Conservation (phyloP, 2,888 invertebrate species). For the Pterostichus niger region DNA sequence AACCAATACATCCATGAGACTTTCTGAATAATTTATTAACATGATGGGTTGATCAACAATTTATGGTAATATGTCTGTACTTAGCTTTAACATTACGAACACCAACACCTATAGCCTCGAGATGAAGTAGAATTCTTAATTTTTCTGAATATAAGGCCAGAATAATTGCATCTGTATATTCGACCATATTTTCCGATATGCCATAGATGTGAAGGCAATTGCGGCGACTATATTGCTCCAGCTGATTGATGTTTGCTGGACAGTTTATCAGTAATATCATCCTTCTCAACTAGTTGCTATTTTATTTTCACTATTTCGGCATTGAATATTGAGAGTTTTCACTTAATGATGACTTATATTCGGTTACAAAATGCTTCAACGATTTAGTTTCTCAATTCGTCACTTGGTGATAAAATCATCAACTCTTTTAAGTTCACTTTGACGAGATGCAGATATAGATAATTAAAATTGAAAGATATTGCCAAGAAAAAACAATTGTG, state of each 20-base stretch:
- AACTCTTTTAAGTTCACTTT: too few relatives aligned
- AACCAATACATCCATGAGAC: constrained; percentile 47
- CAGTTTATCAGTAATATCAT: not conserved
- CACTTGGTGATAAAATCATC: too few relatives aligned
- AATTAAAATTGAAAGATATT: too few relatives aligned
- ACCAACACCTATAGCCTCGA: not conserved
- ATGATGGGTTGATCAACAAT: constrained; percentile 27
- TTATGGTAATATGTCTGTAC: too few relatives aligned
- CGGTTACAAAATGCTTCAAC: too few relatives aligned
- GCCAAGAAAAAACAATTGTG: too few relatives aligned
- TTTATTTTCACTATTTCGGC: not conserved
- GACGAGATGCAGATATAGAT: too few relatives aligned
- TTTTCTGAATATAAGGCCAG: not conserved
- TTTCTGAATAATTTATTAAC: constrained; percentile 6
- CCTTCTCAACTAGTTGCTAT: not conserved
- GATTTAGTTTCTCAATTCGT: too few relatives aligned
- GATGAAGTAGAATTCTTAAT: not conserved
- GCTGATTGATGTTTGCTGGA: not conserved
- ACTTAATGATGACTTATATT: too few relatives aligned
- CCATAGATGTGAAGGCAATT: constrained; percentile 10
- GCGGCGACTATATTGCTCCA: constrained; percentile 19
- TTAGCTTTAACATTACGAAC: constrained; percentile 21
- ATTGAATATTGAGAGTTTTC: too few relatives aligned
- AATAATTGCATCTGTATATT: not conserved
- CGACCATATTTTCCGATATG: not conserved